Conservation (phyloP, 2,113 vertebrate species). For the Peromyscus maniculatus region DNA sequence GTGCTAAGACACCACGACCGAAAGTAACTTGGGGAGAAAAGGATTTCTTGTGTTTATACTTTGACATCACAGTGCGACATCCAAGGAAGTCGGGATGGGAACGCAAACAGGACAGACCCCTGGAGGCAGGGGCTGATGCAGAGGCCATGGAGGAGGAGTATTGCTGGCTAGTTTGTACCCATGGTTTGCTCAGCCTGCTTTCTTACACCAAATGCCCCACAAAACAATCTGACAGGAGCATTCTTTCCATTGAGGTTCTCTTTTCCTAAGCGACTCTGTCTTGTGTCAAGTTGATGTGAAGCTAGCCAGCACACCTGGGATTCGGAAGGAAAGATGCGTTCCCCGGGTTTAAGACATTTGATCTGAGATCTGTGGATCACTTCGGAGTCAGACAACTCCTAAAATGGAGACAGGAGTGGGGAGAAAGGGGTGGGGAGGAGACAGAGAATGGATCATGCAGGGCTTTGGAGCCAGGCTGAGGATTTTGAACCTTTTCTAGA, state of each 20-base stretch:
- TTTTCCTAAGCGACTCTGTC: neutral
- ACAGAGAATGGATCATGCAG: too few species aligned
- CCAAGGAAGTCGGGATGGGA: neutral
- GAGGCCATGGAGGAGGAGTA: neutral
- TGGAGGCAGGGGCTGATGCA: neutral
- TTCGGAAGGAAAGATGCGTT: neutral
- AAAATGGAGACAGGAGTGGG: neutral
- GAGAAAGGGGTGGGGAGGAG: neutral
- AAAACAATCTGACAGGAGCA: neutral
- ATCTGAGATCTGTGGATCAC: neutral
- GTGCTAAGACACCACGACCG: neutral
- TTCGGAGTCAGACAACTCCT: neutral
- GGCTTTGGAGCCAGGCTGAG: too few species aligned
- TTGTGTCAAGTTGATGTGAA: neutral
- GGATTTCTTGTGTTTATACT: neutral
- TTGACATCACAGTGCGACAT: neutral
- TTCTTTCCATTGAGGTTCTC: neutral
- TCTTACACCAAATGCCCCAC: neutral
- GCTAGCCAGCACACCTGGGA: neutral
- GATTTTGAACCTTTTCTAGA: too few species aligned
- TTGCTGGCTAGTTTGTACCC: neutral
- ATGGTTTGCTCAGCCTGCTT: neutral
- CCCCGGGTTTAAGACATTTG: neutral
- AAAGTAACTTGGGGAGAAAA: neutral
- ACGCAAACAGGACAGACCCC: neutral